Evolutionary conservation across 2,113 vertebrate species (phyloP).

Genomic region (Tupaia tana): DNA sequence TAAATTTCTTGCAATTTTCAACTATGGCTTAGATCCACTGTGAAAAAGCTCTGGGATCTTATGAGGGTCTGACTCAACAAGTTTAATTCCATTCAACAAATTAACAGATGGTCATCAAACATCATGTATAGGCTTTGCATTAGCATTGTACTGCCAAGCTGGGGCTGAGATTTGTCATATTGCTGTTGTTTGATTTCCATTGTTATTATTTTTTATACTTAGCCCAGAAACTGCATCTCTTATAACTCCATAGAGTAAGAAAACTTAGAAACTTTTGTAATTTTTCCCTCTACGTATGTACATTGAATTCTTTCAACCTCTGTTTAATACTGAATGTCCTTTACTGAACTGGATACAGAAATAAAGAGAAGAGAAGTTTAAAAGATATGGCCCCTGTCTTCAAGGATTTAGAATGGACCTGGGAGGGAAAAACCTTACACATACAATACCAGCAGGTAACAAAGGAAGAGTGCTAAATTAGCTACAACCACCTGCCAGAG

Average conservation of each 20-base stretch:
- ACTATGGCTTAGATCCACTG: background rate
- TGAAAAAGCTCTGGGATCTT: background rate
- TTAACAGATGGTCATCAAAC: background rate
- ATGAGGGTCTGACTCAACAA: background rate
- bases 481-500: background rate
- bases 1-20: background rate
- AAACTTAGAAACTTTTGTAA: background rate
- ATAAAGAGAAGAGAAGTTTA: background rate
- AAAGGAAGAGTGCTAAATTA: background rate
- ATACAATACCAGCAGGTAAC: background rate
- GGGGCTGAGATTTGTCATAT: background rate
- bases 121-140: background rate
- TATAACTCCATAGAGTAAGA: background rate
- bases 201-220: constrained; percentile 4
- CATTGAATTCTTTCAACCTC: background rate
- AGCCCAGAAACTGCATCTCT: background rate
- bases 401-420: constrained; percentile 1
- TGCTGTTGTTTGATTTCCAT: background rate
- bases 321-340: background rate
- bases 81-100: background rate
- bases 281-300: background rate
- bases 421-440: background rate
- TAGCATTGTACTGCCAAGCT: background rate
- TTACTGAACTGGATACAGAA: background rate
- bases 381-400: constrained; percentile 12